Conservation (phyloP, 2,888 invertebrate genomes). For the Eristalinus sepulchralis region DNA sequence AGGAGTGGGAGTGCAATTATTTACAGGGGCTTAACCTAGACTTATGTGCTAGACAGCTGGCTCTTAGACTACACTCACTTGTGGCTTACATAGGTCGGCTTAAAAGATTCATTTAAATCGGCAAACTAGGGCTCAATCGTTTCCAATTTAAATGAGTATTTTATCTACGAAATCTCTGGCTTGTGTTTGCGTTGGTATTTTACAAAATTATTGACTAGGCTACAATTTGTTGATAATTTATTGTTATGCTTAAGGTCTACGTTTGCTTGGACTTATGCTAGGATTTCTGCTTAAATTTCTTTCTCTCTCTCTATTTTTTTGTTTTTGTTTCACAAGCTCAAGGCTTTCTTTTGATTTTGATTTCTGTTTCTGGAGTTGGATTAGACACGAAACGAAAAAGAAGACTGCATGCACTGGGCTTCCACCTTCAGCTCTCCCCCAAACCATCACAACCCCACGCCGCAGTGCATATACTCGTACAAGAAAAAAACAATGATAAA, state of each 20-base stretch:
- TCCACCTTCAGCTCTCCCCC: background rate
- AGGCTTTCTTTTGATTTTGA: background rate
- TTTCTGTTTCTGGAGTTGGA: background rate
- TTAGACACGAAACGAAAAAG: background rate
- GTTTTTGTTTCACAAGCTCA: too few species aligned
- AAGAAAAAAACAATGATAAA: background rate
- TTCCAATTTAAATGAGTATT: conserved; percentile 79
- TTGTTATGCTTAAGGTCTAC: background rate
- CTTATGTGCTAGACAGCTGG: background rate
- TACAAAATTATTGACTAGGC: background rate
- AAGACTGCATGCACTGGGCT: background rate
- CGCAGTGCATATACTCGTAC: background rate
- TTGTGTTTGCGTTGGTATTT: background rate
- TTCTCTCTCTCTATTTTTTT: too few species aligned
- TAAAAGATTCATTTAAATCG: conserved; percentile 77
- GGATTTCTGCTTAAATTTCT: background rate
- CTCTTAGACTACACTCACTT: background rate
- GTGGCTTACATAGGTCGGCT: background rate
- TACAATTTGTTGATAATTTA: background rate
- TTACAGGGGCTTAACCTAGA: background rate
- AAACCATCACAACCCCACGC: background rate
- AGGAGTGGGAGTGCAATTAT: background rate
- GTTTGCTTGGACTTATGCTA: background rate
- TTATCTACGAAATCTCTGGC: conserved; percentile 5
- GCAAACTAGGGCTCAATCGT: conserved; percentile 80